Conservation (phyloP, 1,140 invertebrate species). For the Bombus haemorrhoidalis region DNA sequence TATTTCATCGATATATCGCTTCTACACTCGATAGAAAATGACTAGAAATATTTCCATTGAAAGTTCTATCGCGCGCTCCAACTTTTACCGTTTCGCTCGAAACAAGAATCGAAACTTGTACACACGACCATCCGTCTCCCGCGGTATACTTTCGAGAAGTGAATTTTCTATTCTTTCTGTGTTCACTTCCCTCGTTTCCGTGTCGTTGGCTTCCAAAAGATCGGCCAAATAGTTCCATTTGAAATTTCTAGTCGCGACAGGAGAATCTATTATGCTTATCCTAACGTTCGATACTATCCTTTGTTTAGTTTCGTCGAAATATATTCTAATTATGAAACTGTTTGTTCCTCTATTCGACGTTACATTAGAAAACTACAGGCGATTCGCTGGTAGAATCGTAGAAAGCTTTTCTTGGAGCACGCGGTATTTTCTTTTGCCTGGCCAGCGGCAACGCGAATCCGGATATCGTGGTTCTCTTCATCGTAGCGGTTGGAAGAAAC, state of each 20-base stretch:
- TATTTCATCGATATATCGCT: too few species aligned
- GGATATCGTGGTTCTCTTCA: too few species aligned
- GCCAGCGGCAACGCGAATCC: not conserved
- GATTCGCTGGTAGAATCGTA: not conserved
- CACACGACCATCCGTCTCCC: not conserved
- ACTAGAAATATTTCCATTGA: conserved; percentile 4
- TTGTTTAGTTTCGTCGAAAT: too few species aligned
- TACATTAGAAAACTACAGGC: not conserved
- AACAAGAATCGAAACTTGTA: not conserved
- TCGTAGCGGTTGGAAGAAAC: not conserved
- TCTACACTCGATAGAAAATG: not conserved
- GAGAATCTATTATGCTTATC: fast-evolving
- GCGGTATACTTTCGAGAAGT: not conserved
- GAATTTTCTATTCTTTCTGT: not conserved
- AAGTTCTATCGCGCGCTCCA: not conserved
- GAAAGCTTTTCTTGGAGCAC: not conserved
- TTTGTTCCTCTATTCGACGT: too few species aligned
- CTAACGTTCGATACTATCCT: not conserved
- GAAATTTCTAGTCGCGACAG: not conserved
- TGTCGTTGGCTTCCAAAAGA: not conserved
- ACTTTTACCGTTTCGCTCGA: not conserved
- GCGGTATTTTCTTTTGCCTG: not conserved
- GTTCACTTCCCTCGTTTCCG: not conserved
- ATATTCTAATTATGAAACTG: too few species aligned
- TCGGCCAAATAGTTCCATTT: not conserved